Evolutionary conservation across 2,888 invertebrate species (phyloP), one percentile per base, ranked within the genome.

Genomic region (Ornithoptera alexandrae): DNA sequence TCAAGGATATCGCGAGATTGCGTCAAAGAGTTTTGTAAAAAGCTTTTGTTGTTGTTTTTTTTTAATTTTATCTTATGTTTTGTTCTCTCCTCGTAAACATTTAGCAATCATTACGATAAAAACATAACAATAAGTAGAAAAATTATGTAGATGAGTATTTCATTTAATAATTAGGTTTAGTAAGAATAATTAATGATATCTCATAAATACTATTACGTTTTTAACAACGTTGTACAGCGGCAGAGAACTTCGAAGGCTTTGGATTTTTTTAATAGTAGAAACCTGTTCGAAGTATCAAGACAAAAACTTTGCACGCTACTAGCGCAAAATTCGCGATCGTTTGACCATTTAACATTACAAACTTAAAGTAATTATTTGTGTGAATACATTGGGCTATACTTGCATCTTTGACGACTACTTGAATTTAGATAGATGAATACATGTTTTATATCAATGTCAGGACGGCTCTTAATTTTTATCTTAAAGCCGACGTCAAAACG

Each of bases 21-120:
- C 65, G 60, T 59, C 61, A 56, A 22, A 46, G 56, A 67, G 72
- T 72, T 62, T 56, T 62, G 67, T 67, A 62, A 60, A 68, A 60
- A 67, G 36, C 69, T 53, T 62, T 69, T 20, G 56, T 56, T 67
- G 53, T 61, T 67, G 10, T 39, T 39, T 10, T 65, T 69, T 36
- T 62, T 67, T 72, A 30, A 30, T 30, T 30, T 30, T 30, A 5
- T 30, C 30, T 30, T 30, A 30, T 69, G 67, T 72, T 71, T 68
- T 20, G 67, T 62, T 62, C 64, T 62, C 57, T 57, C 20, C 57
- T 46, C 18, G 57, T 22, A 36, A 67, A 67, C 4, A 62, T 24
- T 68, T 57, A 17, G 57, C 24, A 56, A 62, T 56, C 24, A 42
- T 62, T 50, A 15, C 24, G 22, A 39, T 39, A 39, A 39, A 39